Evolutionary conservation across 2,888 invertebrate species (phyloP), one percentile per base, ranked within the genome.

Genomic region (Plagiodera versicolora): DNA sequence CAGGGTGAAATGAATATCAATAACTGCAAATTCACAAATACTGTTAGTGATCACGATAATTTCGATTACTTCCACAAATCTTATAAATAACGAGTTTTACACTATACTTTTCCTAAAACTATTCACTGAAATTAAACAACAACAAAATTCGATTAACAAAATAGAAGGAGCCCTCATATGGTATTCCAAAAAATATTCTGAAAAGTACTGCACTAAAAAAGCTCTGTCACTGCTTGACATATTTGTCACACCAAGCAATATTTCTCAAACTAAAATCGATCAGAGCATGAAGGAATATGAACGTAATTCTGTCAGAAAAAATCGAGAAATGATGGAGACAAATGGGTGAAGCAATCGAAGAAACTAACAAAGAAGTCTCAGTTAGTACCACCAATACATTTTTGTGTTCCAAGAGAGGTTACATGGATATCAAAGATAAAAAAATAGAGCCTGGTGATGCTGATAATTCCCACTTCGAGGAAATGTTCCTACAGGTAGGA

Each of bases 391-490:
- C 57, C 50, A 60, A 50, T 14, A 53, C 52, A 8, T 58, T 28
- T 20, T 55, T 63, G 50, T 56, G 60, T 51, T 20, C 50, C 11
- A 63, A 60, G 50, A 53, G 55, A 39, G 60, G 60, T 9, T 51
- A 56, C 18, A 51, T 50, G 17, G 57, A 58, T 17, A 55, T 63
- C 30, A 45, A 57, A 14, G 53, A 58, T 24, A 56, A 54, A 14
- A 49, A 47, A 56, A 63, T 60, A 53, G 60, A 63, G 32, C 63
- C 63, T 14, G 60, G 59, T 17, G 63, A 63, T 47, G 60, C 55
- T n/a, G 54, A 53, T 39, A 54, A 30, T 30, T 60, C 63, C 11
- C 60, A 60, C 45, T 56, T 57, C 19, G 60, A 57, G 16, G 63
- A 63, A n/a, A 55, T 54, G 53, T 54, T 51, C 20, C 53, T 60